Percentiles rank a stretch among this genome's conserved stretches.
Evolutionary conservation across 2,113 vertebrate species (phyloP).

Genomic region (Tragelaphus scriptus): DNA sequence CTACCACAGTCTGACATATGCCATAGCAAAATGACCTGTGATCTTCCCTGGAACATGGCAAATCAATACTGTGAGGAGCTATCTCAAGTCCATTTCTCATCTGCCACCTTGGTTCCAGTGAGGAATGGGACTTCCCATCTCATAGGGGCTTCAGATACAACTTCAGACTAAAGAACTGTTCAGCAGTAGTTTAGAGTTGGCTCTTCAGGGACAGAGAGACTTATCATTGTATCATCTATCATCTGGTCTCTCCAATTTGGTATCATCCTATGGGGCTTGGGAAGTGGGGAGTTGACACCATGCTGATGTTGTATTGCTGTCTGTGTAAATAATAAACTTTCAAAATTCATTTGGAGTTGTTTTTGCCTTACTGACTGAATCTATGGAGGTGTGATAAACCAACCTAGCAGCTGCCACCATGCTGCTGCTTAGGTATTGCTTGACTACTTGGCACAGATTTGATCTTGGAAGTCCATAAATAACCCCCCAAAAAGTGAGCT

Average conservation of each 20-base stretch:
- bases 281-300: not conserved
- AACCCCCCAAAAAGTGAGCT: conserved; percentile 2
- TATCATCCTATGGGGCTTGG: not conserved
- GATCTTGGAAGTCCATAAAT: conserved; percentile 37
- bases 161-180: not conserved
- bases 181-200: not conserved
- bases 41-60: not conserved
- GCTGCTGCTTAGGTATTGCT: not conserved
- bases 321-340: conserved; percentile 38
- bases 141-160: not conserved
- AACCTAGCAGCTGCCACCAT: conserved; percentile 2
- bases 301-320: not conserved
- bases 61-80: not conserved
- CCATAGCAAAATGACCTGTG: not conserved
- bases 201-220: not conserved
- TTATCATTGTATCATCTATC: not conserved
- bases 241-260: not conserved
- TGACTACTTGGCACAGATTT: conserved; percentile 41
- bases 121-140: not conserved
- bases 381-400: conserved; percentile 10
- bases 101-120: not conserved
- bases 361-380: not conserved
- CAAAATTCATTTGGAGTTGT: not conserved
- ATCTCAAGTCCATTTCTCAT: conserved; percentile 12
- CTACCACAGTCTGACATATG: not conserved